A percentile compares a stretch with the other conserved stretches of the same genome.
Conservation (phyloP, 2,888 invertebrate species). For the Hirtodrosophila duncani region DNA sequence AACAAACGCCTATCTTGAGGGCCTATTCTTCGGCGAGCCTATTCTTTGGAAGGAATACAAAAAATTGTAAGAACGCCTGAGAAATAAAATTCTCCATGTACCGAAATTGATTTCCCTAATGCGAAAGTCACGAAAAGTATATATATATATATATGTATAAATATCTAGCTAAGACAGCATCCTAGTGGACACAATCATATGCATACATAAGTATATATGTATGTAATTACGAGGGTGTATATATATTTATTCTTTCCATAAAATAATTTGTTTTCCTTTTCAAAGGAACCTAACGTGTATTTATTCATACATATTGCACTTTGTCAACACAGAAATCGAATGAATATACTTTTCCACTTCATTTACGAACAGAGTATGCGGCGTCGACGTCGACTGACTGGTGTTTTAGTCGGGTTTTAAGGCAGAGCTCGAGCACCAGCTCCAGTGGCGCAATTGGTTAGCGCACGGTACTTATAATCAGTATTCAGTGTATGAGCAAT, state of each 20-base stretch:
- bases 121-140: too few relatives aligned
- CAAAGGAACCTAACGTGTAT: too few relatives aligned
- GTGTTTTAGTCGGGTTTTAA: too few relatives aligned
- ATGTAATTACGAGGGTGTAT: neutral
- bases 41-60: too few relatives aligned
- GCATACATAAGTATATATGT: neutral
- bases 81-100: constrained; percentile 5
- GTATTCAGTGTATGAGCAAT: constrained; percentile 93
- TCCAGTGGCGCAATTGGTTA: constrained; percentile 99
- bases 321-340: neutral
- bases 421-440: too few relatives aligned
- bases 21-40: too few relatives aligned
- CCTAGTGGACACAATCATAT: neutral
- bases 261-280: too few relatives aligned
- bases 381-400: too few relatives aligned
- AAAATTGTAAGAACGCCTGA: too few relatives aligned
- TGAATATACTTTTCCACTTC: neutral
- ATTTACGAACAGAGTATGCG: too few relatives aligned
- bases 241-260: neutral
- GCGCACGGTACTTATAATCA: constrained; percentile 99
- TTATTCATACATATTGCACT: neutral
- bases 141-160: constrained; percentile 1
- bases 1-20: too few relatives aligned
- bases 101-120: neutral
- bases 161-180: constrained; percentile 7